Evolutionary conservation across 2,113 vertebrate genomes (phyloP), one percentile per base, ranked within the genome.

Genomic region (Gopherus evgoodei): DNA sequence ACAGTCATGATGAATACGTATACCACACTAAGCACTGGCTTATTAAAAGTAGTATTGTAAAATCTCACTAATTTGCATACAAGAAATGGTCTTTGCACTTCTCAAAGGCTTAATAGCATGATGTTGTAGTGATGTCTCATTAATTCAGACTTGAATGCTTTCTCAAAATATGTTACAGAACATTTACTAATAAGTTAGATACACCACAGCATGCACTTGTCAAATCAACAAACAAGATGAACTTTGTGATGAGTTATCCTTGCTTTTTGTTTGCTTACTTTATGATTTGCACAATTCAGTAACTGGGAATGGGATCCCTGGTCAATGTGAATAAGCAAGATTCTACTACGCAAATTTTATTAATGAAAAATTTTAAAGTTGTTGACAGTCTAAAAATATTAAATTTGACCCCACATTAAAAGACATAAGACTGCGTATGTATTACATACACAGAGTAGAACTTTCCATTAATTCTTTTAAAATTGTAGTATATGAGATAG

Each of bases 21-120:
- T 2, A 85, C 17, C 19, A 72, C 75, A 90, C 49, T 29, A 91
- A 91, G 89, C 38, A 95, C 57, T 50, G 38, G 57, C 94, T 94
- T 83, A 94, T 72, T 87, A 87, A 31, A 90, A 94, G 83, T 25
- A 57, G 93, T 84, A 95, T 47, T 95, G 87, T 50, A 94, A 95
- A 91, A 93, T 83, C 16, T 59, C 78, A 78, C 81, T 92, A 80
- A 95, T 95, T 95, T 95, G 83, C 92, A 94, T 91, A 94, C 44
- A 93, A 31, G 44, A 14, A 31, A 75, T 22, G 50, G 9, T 91
- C 59, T 90, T 96, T 91, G 82, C 92, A 81, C 59, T 95, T 84
- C 44, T 96, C 81, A 91, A 94, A 93, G 62, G 82, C 2, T 2
- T 3, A 86, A 19, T 42, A 76, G 22, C 35, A 57, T 13, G 82